Base-by-base conservation (phyloP, 2,113 vertebrate species). In the Eublepharis macularius region DNA sequence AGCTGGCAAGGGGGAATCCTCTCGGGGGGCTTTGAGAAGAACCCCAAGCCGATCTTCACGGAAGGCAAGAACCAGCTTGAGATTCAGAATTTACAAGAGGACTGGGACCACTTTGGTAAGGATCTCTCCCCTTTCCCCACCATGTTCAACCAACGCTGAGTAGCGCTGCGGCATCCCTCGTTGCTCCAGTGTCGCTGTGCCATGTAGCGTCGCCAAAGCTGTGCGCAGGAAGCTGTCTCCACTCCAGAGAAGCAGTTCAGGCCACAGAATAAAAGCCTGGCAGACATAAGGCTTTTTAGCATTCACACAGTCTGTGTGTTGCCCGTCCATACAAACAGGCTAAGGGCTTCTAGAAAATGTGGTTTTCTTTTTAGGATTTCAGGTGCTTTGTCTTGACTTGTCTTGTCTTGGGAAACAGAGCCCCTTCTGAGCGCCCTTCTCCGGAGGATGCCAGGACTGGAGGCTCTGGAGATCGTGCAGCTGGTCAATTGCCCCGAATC, bases 61-160 rank as follows among this genome's bases (percentile, higher is more conserved):
- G 98, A 99, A 93, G 98, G 98, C 7, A 96, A 97, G 86, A 99
- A 99, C 92, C 99, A 99, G 94, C 96, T 98, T 94, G 98, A 99
- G 95, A 98, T 99, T 90, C 98, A 99, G 80, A 98, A 97, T 95
- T 97, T 99, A 93, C 98, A 98, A 77, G 98, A 99, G 90, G 99
- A 99, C 92, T 99, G 99, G 99, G 99, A 99, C 95, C 98, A 99
- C 90, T 99, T 98, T 86, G 98, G 99, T 99, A 82, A 32, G 1
- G 2, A 2, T 36, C 45, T 54, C 6, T 17, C n/a, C 47, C 26
- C n/a, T 68, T 49, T 9, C 43, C 32, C 32, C 34, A 3, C 10
- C 43, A 43, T 19, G 57, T 24, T 14, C 26, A 12, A 14, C 17
- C 45, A 29, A 36, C 10, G 5, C 26, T 65, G 75, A 49, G 32